A percentile compares a stretch with the other conserved stretches of the same genome.
Evolutionary conservation across 1,140 invertebrate species (phyloP).

Genomic region (Zaprionus taronus): DNA sequence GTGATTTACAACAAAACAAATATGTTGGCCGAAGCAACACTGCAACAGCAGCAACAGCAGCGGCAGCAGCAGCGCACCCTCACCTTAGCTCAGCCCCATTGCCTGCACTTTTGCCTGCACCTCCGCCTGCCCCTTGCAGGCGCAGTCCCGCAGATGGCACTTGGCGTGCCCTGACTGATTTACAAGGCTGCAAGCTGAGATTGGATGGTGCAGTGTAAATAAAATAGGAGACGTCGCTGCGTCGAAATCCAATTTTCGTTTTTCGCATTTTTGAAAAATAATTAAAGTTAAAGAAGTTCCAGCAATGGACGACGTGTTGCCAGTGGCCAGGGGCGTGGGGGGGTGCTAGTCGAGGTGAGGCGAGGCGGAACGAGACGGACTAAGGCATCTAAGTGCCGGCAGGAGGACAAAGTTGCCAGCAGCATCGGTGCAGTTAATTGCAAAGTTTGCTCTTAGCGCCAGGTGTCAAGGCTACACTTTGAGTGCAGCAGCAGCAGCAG

Average conservation of each 20-base stretch:
- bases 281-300: constrained; percentile 73
- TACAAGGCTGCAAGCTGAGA: constrained; percentile 79
- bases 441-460: constrained; percentile 47
- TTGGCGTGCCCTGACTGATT: constrained; percentile 68
- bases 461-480: constrained; percentile 58
- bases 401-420: constrained; percentile 55
- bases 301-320: constrained; percentile 34
- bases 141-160: constrained; percentile 16
- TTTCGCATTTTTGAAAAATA: constrained; percentile 79
- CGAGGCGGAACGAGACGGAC: not conserved
- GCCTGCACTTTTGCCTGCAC: not conserved
- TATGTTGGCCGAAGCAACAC: constrained; percentile 55
- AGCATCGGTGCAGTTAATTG: constrained; percentile 66
- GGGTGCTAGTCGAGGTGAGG: not conserved
- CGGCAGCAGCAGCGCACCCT: constrained; percentile 47
- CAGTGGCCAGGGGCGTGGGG: constrained; percentile 14
- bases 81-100: constrained; percentile 45
- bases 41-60: constrained; percentile 14
- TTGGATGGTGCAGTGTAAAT: constrained; percentile 79
- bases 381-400: constrained; percentile 23
- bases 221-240: constrained; percentile 70
- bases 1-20: constrained; percentile 83
- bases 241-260: constrained; percentile 76
- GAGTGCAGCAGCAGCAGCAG: constrained; percentile 20
- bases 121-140: not conserved